Conservation (phyloP, 1,140 invertebrate species). For the Acromyrmex charruanus region DNA sequence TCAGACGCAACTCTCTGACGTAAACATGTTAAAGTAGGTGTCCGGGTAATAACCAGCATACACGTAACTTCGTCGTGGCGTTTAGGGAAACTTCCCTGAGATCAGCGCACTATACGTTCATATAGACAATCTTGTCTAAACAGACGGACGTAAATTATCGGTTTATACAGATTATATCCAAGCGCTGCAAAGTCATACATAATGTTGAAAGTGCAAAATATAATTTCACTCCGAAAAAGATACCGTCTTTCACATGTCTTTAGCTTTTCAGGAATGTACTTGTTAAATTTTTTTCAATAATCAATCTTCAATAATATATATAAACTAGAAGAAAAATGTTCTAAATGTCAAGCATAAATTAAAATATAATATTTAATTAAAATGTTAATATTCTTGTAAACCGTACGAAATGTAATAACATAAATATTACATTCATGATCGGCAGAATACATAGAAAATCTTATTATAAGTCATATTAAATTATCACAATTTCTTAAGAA, state of each 20-base stretch:
- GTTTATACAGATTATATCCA: not conserved
- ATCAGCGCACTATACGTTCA: slow-evolving; percentile 33
- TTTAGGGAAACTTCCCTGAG: slow-evolving; percentile 65
- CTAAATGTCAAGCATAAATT: not conserved
- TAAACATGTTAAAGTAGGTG: slow-evolving; percentile 70
- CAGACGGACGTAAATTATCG: slow-evolving; percentile 19
- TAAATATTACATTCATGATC: not conserved
- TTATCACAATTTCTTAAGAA: too few relatives aligned
- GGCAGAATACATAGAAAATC: not conserved
- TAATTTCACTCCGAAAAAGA: not conserved
- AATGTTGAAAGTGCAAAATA: not conserved
- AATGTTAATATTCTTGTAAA: not conserved
- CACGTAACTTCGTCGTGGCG: slow-evolving; percentile 51
- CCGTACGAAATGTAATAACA: not conserved
- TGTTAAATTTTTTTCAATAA: not conserved
- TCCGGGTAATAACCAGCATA: slow-evolving; percentile 65
- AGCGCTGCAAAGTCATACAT: not conserved
- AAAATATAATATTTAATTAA: not conserved
- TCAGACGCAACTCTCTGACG: slow-evolving; percentile 12
- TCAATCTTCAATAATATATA: not conserved
- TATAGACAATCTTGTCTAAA: slow-evolving; percentile 34
- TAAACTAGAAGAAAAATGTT: not conserved
- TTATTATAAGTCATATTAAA: not conserved
- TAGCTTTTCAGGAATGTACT: not conserved
- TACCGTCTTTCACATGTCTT: not conserved